Conservation (phyloP, 2,797 vertebrate genomes). For the Premnoplex brunnescens region DNA sequence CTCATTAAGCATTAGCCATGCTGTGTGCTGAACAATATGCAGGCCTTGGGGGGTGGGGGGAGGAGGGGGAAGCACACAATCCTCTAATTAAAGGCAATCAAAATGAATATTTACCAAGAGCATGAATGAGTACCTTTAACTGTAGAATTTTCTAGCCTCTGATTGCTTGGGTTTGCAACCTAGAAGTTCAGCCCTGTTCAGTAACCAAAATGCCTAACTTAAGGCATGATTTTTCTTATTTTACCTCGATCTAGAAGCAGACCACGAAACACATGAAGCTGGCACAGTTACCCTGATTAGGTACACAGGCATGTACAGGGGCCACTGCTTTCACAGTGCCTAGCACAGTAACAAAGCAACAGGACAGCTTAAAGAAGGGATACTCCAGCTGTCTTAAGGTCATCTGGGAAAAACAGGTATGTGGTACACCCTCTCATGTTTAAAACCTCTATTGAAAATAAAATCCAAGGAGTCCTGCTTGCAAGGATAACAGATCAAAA, state of each 20-base stretch:
- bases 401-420: not conserved
- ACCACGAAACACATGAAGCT: not conserved
- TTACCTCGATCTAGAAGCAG: not conserved
- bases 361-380: not conserved
- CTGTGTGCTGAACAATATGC: not conserved
- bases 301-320: not conserved
- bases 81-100: conserved; percentile 50
- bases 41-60: not conserved
- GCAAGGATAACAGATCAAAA: not conserved
- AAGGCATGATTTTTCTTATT: not conserved
- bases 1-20: conserved; percentile 52
- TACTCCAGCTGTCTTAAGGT: not conserved
- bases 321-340: not conserved
- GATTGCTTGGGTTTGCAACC: not conserved
- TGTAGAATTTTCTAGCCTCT: not conserved
- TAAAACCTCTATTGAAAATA: not conserved
- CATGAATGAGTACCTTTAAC: not conserved
- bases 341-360: not conserved
- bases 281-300: not conserved
- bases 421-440: not conserved
- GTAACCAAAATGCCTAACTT: not conserved
- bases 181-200: not conserved
- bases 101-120: conserved; percentile 8
- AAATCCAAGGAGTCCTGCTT: not conserved
- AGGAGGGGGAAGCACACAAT: not conserved